Conservation (phyloP, 2,888 invertebrate species). For the Exocentrus adspersus region DNA sequence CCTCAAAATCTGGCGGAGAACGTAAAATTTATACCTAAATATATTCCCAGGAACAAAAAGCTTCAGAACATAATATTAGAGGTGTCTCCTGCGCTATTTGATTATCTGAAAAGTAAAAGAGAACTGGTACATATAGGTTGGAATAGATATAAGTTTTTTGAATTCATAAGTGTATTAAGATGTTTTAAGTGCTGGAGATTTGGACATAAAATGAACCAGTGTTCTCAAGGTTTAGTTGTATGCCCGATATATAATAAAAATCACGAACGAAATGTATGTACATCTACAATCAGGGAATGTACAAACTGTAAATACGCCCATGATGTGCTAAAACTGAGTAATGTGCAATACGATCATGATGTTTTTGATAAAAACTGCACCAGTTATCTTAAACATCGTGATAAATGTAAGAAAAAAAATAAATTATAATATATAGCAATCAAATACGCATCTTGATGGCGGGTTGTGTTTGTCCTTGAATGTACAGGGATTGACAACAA, state of each 20-base stretch:
- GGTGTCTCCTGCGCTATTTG: not conserved
- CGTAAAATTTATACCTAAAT: not conserved
- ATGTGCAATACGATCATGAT: constrained; percentile 13
- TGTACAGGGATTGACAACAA: not conserved
- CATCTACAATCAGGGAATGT: not conserved
- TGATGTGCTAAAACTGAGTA: constrained; percentile 6
- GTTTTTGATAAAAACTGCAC: constrained; percentile 12
- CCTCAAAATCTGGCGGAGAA: constrained; percentile 7
- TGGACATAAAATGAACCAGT: constrained; percentile 4
- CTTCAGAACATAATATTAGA: constrained; percentile 5
- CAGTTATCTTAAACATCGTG: not conserved
- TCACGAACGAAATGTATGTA: not conserved
- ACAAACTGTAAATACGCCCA: constrained; percentile 14
- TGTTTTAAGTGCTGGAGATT: constrained; percentile 15
- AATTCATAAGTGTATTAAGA: constrained; percentile 10
- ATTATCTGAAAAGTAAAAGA: constrained; percentile 3
- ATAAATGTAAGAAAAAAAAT: not conserved
- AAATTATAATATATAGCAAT: constrained; percentile 7
- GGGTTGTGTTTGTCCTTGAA: not conserved
- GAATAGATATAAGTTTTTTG: constrained; percentile 9
- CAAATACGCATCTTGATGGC: not conserved
- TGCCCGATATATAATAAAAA: not conserved
- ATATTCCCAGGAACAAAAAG: not conserved
- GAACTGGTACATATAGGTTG: not conserved
- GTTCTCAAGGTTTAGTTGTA: not conserved